Conservation (phyloP, 2,888 invertebrate species). For the Carabus problematicus region DNA sequence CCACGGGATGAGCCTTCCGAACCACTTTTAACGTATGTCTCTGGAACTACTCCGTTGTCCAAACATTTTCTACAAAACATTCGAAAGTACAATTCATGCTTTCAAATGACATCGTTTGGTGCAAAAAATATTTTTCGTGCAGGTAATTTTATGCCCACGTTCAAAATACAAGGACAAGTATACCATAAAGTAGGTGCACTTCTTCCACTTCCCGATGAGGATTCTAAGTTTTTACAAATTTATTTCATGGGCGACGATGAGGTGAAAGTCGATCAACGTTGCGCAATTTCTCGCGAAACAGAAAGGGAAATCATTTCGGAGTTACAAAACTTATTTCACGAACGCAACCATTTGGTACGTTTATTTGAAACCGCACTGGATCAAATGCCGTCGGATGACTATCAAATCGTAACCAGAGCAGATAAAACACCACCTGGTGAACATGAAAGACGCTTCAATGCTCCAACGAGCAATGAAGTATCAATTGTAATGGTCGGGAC, state of each 20-base stretch:
- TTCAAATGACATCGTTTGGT: conserved; percentile 41
- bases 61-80: too few species aligned
- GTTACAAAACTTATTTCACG: not conserved
- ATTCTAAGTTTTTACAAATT: conserved; percentile 45
- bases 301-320: not conserved
- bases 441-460: too few species aligned
- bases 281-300: not conserved
- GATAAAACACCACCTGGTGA: too few species aligned
- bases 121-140: conserved; percentile 33
- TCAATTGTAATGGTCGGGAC: too few species aligned
- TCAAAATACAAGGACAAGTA: conserved; percentile 47
- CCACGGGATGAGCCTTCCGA: conserved; percentile 31
- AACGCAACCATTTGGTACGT: too few species aligned
- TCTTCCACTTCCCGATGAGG: conserved; percentile 26
- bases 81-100: not conserved
- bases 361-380: too few species aligned
- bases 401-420: too few species aligned
- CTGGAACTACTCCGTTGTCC: not conserved
- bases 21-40: conserved; percentile 26
- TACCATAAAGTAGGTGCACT: conserved; percentile 45
- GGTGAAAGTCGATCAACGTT: conserved; percentile 7
- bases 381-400: too few species aligned
- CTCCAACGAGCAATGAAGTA: too few species aligned
- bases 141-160: too few species aligned
- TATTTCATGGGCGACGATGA: conserved; percentile 45